A percentile compares a stretch with the other conserved stretches of the same genome.
These are phyloP conservation scores for Pseudois nayaur DNA, from an alignment of 2,113 vertebrate genomes.

Conservation along the genomic window DNA sequence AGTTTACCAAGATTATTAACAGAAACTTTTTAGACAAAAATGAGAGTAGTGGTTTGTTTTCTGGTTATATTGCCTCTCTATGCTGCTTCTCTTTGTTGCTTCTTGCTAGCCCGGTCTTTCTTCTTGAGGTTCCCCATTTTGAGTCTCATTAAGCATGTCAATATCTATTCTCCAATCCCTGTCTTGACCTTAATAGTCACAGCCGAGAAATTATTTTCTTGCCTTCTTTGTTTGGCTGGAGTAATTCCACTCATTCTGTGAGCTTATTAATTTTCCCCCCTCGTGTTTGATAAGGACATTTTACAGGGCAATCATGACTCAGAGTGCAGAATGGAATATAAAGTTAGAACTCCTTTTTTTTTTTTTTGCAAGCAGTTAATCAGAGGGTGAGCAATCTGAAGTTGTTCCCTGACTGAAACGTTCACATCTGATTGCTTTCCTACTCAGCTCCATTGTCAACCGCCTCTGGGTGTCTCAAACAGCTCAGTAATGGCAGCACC, in stretches of 20 bases:
- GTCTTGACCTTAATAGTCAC: not conserved
- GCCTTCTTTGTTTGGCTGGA: slow-evolving; percentile 1
- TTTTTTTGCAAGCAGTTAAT: slow-evolving; percentile 7
- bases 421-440: not conserved
- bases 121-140: not conserved
- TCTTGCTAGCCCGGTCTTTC: not conserved
- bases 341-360: slow-evolving; percentile 48
- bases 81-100: not conserved
- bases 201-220: slow-evolving; percentile 50
- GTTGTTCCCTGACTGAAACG: not conserved
- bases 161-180: not conserved
- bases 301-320: slow-evolving; percentile 40
- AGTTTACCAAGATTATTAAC: slow-evolving; percentile 48
- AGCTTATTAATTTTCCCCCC: slow-evolving; percentile 33
- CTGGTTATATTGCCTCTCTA: not conserved
- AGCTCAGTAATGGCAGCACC: not conserved
- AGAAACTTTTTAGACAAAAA: slow-evolving; percentile 9
- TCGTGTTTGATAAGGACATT: slow-evolving; percentile 16
- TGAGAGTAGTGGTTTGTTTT: not conserved
- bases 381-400: slow-evolving; percentile 39
- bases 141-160: slow-evolving; percentile 10
- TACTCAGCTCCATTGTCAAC: not conserved
- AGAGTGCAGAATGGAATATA: slow-evolving; percentile 20
- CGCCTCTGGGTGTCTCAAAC: not conserved
- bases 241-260: not conserved